Evolutionary conservation across 2,888 invertebrate species (phyloP).

Genomic region (Cantharis lateralis): DNA sequence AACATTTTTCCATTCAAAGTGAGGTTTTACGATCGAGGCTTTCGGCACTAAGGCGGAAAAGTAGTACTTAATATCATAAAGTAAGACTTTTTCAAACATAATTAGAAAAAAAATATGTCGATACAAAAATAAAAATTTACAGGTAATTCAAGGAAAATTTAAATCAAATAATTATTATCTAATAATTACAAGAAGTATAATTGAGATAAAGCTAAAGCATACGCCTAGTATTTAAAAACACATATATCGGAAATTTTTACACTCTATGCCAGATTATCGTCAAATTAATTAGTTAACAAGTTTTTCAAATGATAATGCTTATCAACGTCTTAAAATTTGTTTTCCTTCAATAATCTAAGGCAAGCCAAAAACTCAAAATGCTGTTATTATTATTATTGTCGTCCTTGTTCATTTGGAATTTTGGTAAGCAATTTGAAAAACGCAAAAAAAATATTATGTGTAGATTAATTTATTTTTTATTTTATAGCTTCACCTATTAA

Average conservation of each 20-base stretch:
- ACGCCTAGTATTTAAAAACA: neutral
- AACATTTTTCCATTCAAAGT: too few species aligned
- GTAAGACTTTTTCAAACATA: too few species aligned
- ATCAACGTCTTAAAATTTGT: neutral
- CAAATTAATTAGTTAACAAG: neutral
- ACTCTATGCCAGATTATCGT: neutral
- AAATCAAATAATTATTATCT: too few species aligned
- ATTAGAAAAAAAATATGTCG: too few species aligned
- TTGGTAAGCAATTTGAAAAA: neutral
- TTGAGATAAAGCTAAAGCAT: too few species aligned
- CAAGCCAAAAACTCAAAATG: neutral
- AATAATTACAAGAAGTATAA: too few species aligned
- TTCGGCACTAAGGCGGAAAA: too few species aligned
- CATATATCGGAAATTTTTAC: neutral
- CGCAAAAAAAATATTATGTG: neutral
- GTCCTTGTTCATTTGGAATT: neutral
- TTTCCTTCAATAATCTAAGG: neutral
- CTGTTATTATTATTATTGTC: neutral
- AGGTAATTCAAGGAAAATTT: too few species aligned
- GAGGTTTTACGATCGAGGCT: too few species aligned
- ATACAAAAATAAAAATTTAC: too few species aligned
- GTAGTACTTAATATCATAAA: too few species aligned
- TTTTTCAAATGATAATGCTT: neutral
- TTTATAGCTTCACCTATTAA: neutral
- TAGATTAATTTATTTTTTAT: neutral